A percentile compares a stretch with the other conserved stretches of the same genome.
Evolutionary conservation across 2,888 invertebrate species (phyloP).

Genomic region (Empis livida): DNA sequence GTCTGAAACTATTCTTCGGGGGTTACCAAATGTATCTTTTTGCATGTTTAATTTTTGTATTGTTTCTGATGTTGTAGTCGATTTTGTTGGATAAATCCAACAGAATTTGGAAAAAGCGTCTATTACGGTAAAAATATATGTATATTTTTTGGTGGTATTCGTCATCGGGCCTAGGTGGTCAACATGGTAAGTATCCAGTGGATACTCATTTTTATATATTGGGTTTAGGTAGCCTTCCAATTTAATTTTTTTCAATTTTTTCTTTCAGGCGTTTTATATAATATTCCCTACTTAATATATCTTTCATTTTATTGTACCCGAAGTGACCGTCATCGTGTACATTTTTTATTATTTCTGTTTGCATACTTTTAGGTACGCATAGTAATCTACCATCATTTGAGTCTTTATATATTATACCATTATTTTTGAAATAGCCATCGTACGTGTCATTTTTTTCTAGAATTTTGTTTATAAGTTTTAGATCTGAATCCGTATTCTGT

Average conservation of each 20-base stretch:
- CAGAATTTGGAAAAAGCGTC: conserved; percentile 7
- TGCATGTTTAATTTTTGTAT: too few species aligned
- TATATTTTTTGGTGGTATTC: conserved; percentile 9
- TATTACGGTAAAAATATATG: conserved; percentile 7
- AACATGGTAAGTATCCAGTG: conserved; percentile 5
- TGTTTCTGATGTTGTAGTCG: neutral
- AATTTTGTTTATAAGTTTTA: neutral
- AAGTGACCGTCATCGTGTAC: conserved; percentile 26
- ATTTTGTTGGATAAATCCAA: conserved; percentile 2
- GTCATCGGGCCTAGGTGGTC: conserved; percentile 5
- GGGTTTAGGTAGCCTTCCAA: neutral
- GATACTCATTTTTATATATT: neutral
- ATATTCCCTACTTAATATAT: conserved; percentile 17
- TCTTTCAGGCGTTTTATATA: conserved; percentile 11
- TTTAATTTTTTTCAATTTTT: neutral
- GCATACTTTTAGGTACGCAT: conserved; percentile 22
- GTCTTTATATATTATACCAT: neutral
- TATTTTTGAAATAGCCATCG: neutral
- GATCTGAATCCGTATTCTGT: neutral
- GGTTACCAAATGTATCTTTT: conserved; percentile 9
- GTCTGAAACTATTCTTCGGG: conserved; percentile 24
- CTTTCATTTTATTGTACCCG: conserved; percentile 15
- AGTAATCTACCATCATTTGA: conserved; percentile 6
- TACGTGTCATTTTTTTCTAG: neutral
- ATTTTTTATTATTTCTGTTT: conserved; percentile 21